Conservation (phyloP, 2,888 invertebrate species). For the Zhuqinia jingwanae region DNA sequence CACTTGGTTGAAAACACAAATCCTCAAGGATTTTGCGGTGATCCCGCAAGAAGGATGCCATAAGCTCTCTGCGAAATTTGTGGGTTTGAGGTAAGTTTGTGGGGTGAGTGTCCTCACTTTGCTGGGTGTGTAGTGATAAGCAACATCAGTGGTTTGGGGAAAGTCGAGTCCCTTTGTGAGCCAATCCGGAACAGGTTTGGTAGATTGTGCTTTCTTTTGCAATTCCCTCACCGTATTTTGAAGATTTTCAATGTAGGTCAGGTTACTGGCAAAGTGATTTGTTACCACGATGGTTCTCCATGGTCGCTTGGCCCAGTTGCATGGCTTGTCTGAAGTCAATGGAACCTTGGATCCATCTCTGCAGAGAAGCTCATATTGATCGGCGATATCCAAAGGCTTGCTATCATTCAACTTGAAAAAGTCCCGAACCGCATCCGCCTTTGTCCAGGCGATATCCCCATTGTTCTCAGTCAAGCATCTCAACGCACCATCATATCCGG, state of each 20-base stretch:
- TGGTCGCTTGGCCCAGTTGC: constrained; percentile 71
- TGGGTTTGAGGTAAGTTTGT: constrained; percentile 47
- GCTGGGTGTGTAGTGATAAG: constrained; percentile 20
- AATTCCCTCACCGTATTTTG: constrained; percentile 25
- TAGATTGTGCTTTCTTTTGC: background rate
- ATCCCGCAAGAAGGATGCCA: constrained; percentile 80
- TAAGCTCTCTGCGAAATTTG: constrained; percentile 80
- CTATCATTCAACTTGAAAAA: constrained; percentile 66
- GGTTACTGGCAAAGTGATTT: background rate
- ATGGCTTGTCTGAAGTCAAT: constrained; percentile 61
- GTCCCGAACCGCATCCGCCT: constrained; percentile 67
- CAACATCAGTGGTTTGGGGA: constrained; percentile 16
- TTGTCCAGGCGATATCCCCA: constrained; percentile 82
- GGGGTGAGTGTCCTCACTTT: constrained; percentile 55
- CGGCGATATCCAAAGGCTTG: background rate
- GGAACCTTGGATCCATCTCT: constrained; percentile 63
- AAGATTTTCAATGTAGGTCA: background rate
- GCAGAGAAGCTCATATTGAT: constrained; percentile 68
- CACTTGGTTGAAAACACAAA: constrained; percentile 86
- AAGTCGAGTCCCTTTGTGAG: constrained; percentile 54
- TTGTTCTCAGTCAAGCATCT: constrained; percentile 81
- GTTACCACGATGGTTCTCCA: constrained; percentile 58
- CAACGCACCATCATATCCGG: constrained; percentile 82
- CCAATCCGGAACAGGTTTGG: constrained; percentile 18
- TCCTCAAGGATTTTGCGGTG: constrained; percentile 80